A percentile compares a stretch with the other conserved stretches of the same genome.
Evolutionary conservation across 2,113 vertebrate species (phyloP).

Genomic region (Dicrurus megarhynchus): DNA sequence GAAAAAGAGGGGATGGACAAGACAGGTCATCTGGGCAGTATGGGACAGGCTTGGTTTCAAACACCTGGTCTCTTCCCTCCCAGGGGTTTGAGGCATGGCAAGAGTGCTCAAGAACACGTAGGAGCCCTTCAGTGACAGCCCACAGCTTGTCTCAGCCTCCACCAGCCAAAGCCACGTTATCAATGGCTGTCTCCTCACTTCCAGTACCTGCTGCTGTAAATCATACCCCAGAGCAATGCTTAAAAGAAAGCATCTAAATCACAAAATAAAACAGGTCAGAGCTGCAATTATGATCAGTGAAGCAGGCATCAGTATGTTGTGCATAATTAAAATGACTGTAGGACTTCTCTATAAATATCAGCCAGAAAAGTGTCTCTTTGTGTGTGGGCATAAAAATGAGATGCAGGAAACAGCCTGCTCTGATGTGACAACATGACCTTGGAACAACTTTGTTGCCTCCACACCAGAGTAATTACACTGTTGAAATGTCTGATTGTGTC

Average conservation of each 20-base stretch:
- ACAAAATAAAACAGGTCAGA: slow-evolving; percentile 67
- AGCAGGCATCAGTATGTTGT: slow-evolving; percentile 59
- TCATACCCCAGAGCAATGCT: slow-evolving; percentile 29
- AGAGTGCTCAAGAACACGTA: neutral
- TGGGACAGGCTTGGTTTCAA: neutral
- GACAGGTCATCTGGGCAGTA: neutral
- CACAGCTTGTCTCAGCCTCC: neutral
- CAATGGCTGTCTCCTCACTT: neutral
- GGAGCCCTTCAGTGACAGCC: neutral
- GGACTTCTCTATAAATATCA: slow-evolving; percentile 61
- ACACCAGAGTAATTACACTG: slow-evolving; percentile 23
- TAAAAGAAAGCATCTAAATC: slow-evolving; percentile 64
- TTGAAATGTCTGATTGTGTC: slow-evolving; percentile 21
- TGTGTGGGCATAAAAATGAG: slow-evolving; percentile 54
- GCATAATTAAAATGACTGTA: slow-evolving; percentile 68
- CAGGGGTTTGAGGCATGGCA: neutral
- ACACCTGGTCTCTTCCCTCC: neutral
- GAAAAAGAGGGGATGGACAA: neutral
- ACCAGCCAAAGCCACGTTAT: neutral
- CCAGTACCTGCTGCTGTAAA: slow-evolving; percentile 20
- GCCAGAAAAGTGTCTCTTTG: slow-evolving; percentile 57
- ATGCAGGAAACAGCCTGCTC: neutral
- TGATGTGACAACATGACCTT: slow-evolving; percentile 61
- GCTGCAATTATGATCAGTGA: slow-evolving; percentile 65
- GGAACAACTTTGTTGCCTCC: slow-evolving; percentile 62